Percentiles rank a stretch among this genome's conserved stretches.
phyloP scores from a whole-genome alignment of 2,888 invertebrate genomes.

The Platycheirus rosarum region DNA sequence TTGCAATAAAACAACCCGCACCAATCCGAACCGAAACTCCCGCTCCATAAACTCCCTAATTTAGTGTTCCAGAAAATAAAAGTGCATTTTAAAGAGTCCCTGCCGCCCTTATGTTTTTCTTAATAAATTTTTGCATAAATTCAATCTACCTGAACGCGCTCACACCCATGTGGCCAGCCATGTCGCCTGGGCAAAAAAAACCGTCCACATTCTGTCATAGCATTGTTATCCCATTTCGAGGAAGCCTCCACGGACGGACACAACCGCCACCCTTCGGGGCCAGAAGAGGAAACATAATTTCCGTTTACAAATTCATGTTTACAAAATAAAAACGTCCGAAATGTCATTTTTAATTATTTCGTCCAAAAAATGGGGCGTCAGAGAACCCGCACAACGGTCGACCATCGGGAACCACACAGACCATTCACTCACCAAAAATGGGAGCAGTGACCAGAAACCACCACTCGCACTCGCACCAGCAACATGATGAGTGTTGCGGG shows the following conservation, averaged over 20 bases:
- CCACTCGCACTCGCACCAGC: constrained; percentile 45
- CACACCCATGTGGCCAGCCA: constrained; percentile 19
- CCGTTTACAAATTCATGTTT: constrained; percentile 61
- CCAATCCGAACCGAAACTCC: neutral
- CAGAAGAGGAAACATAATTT: constrained; percentile 56
- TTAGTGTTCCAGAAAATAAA: constrained; percentile 47
- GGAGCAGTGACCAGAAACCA: constrained; percentile 62
- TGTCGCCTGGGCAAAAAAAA: neutral
- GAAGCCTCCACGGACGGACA: neutral
- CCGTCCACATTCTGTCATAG: constrained; percentile 21
- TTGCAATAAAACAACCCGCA: constrained; percentile 12
- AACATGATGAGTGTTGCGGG: constrained; percentile 25
- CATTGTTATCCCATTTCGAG: constrained; percentile 35
- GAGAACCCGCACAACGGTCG: constrained; percentile 20
- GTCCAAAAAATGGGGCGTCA: constrained; percentile 30
- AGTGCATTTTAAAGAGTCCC: constrained; percentile 10
- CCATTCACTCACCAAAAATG: constrained; percentile 44
- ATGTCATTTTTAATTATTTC: constrained; percentile 68
- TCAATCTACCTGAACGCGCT: constrained; percentile 50
- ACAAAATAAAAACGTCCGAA: constrained; percentile 66
- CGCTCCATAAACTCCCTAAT: constrained; percentile 57
- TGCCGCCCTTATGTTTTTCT: constrained; percentile 21
- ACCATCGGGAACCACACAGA: constrained; percentile 5
- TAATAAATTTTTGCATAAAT: constrained; percentile 44
- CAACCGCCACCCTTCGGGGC: neutral